These are phyloP conservation scores for Erebia epiphron DNA, from an alignment of 2,888 invertebrate genomes.

Conservation along the genomic window DNA sequence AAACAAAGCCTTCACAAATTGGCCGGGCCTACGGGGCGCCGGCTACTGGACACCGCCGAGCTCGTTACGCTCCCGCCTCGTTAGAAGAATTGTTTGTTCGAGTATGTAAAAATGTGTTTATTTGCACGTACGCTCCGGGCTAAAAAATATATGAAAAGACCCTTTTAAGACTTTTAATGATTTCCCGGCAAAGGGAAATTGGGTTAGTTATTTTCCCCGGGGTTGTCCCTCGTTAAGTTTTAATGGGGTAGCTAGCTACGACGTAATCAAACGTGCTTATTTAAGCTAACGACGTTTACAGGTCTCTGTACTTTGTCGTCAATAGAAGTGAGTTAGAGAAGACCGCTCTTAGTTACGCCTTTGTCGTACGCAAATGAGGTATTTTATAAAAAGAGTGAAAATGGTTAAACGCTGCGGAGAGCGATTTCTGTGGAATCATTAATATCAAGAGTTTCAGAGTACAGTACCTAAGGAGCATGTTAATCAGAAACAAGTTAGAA, in stretches of 20 bases:
- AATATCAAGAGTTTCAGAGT: conserved; percentile 48
- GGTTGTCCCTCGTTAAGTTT: conserved; percentile 83
- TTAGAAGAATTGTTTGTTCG: conserved; percentile 82
- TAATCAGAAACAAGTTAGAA: conserved; percentile 61
- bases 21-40: conserved; percentile 21
- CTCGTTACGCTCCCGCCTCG: conserved; percentile 80
- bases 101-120: conserved; percentile 84
- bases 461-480: conserved; percentile 60
- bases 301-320: conserved; percentile 71
- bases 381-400: conserved; percentile 37
- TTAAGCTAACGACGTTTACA: conserved; percentile 80
- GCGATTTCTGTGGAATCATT: conserved; percentile 38
- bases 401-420: conserved; percentile 29
- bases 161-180: conserved; percentile 84
- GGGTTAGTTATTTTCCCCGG: conserved; percentile 83
- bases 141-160: conserved; percentile 81
- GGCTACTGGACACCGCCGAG: conserved; percentile 48
- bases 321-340: conserved; percentile 64
- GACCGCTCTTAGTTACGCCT: conserved; percentile 44
- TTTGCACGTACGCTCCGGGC: conserved; percentile 81
- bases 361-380: conserved; percentile 48
- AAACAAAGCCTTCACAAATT: conserved; percentile 28
- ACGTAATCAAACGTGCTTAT: conserved; percentile 82
- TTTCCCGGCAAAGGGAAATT: conserved; percentile 83
- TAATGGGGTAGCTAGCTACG: conserved; percentile 82